Evolutionary conservation across 2,888 invertebrate genomes (phyloP).

Genomic region (Zonitis immaculata): DNA sequence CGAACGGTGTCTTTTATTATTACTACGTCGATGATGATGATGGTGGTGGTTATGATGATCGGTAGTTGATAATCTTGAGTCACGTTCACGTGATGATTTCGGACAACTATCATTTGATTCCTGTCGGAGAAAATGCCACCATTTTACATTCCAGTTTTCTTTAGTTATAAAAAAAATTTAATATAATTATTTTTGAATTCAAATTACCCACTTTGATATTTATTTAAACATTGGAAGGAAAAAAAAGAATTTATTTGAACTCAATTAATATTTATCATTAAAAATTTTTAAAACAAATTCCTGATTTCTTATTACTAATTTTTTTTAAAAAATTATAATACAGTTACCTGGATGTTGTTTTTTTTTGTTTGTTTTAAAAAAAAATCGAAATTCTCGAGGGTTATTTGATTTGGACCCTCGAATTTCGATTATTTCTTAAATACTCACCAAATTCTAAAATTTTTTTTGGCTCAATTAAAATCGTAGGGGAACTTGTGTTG

Average conservation of each 20-base stretch:
- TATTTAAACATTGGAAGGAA: no score
- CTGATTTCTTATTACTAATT: no score
- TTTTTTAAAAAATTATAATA: no score
- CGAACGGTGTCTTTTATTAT: constrained; percentile 17
- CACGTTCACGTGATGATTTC: constrained; percentile 11
- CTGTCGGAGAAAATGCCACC: constrained; percentile 27
- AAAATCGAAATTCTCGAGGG: no score
- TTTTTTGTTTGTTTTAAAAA: no score
- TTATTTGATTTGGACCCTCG: no score
- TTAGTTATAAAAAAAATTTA: no score
- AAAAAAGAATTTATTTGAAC: no score
- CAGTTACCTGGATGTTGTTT: constrained; percentile 16
- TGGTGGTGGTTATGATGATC: constrained; percentile 3
- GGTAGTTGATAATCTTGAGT: constrained; percentile 4
- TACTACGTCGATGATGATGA: constrained; percentile 7
- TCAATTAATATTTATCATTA: no score
- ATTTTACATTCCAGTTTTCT: neutral
- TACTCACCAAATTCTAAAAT: neutral
- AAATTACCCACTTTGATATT: no score
- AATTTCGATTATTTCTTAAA: neutral
- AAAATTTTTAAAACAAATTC: no score
- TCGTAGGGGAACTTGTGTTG: neutral
- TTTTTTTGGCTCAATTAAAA: neutral
- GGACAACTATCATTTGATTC: constrained; percentile 38
- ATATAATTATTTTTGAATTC: no score